A percentile compares a stretch with the other conserved stretches of the same genome.
phyloP scores from a whole-genome alignment of 2,113 vertebrate genomes.

The Aegotheles bennettii region DNA sequence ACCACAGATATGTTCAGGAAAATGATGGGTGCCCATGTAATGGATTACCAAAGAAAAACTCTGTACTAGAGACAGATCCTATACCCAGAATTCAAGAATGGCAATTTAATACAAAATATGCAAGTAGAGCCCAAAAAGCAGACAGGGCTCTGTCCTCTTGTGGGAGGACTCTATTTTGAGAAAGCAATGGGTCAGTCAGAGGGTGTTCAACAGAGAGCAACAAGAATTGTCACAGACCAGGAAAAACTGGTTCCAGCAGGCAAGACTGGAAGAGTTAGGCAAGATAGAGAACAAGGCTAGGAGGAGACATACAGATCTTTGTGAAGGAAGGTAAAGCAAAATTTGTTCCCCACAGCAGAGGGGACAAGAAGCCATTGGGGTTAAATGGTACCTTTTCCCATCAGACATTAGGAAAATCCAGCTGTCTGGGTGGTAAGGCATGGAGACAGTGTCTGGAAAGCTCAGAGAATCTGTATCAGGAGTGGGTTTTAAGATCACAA shows the following conservation, averaged over 20 bases:
- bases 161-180: neutral
- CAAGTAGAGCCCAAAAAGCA: neutral
- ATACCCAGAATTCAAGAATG: neutral
- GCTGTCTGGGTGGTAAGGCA: neutral
- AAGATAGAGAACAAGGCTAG: neutral
- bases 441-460: neutral
- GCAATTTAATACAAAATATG: neutral
- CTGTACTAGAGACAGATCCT: neutral
- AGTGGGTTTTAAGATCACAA: neutral
- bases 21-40: neutral
- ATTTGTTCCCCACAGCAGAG: neutral
- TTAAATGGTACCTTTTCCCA: neutral
- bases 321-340: neutral
- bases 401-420: neutral
- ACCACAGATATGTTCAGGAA: rapidly evolving
- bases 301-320: neutral
- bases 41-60: neutral
- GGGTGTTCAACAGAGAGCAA: neutral
- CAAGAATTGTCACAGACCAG: neutral
- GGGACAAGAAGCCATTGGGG: neutral
- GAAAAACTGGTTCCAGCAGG: neutral
- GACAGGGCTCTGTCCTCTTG: neutral
- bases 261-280: neutral
- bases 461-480: neutral
- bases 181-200: neutral